These are phyloP conservation scores for Crotalus horridus DNA, from an alignment of 2,113 vertebrate genomes.

Conservation along the genomic window DNA sequence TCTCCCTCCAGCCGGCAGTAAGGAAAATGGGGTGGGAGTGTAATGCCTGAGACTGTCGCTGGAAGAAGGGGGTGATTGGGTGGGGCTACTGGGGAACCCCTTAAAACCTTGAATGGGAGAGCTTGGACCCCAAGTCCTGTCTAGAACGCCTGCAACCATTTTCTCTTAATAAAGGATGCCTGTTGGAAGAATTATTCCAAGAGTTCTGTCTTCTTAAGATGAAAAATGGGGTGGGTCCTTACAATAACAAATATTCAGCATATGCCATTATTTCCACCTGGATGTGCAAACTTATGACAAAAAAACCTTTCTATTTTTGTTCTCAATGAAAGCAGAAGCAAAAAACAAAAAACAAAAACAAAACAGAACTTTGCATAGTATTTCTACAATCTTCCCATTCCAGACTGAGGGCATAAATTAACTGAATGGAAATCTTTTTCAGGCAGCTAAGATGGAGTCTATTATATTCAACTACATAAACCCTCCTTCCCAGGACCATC, in stretches of 20 bases:
- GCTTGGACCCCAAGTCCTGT: too few species aligned
- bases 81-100: too few species aligned
- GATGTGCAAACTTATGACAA: not conserved
- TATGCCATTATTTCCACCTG: not conserved
- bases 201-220: too few species aligned
- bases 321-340: not conserved
- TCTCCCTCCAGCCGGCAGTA: too few species aligned
- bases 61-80: too few species aligned
- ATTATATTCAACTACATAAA: not conserved
- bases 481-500: not conserved
- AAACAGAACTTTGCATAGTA: not conserved
- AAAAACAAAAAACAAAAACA: not conserved
- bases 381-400: not conserved
- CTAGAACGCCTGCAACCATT: too few species aligned
- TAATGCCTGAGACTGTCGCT: too few species aligned
- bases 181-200: too few species aligned
- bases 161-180: too few species aligned
- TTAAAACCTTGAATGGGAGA: too few species aligned
- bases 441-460: not conserved
- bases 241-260: not conserved
- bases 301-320: not conserved
- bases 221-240: too few species aligned
- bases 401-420: not conserved
- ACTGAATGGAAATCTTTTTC: not conserved
- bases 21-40: too few species aligned